phyloP scores from a whole-genome alignment of 53 echinoderm and acorn worm genomes.

The Stichopus horrens region DNA sequence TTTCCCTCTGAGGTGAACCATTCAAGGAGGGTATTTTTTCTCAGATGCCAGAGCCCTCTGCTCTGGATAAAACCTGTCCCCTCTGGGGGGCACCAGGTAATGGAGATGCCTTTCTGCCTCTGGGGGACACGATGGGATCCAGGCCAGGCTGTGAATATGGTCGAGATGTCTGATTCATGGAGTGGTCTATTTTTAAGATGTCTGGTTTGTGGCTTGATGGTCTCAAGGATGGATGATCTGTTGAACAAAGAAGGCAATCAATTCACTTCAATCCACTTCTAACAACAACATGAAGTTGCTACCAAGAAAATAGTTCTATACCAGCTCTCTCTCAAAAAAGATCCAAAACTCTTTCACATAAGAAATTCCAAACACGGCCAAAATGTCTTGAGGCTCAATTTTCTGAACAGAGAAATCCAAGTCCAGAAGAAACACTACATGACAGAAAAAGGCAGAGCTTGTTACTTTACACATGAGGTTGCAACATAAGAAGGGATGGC shows the following conservation, averaged over 20 bases:
- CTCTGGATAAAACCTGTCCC: background rate
- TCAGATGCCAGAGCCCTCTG: background rate
- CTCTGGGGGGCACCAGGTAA: background rate
- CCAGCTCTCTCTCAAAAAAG: too few relatives aligned
- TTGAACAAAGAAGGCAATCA: background rate
- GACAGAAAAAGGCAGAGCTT: too few relatives aligned
- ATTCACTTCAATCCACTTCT: too few relatives aligned
- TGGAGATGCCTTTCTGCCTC: background rate
- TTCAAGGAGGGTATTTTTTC: background rate
- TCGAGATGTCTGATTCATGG: constrained; percentile 59
- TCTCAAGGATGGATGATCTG: constrained; percentile 72
- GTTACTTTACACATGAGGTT: too few relatives aligned
- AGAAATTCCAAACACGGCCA: too few relatives aligned
- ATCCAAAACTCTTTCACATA: too few relatives aligned
- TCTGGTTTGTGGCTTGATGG: constrained; percentile 73
- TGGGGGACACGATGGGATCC: constrained; percentile 5
- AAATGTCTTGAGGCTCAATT: too few relatives aligned
- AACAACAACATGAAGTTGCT: too few relatives aligned
- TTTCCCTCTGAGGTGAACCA: constrained; percentile 44
- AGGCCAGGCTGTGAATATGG: constrained; percentile 50
- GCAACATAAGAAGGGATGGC: too few relatives aligned
- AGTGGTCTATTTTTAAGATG: constrained; percentile 79
- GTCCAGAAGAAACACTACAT: too few relatives aligned
- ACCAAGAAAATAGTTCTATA: too few relatives aligned
- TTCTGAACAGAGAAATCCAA: too few relatives aligned